Evolutionary conservation across 1,140 invertebrate genomes (phyloP), one percentile per base, ranked within the genome.

Genomic region (Eumaeus atala): DNA sequence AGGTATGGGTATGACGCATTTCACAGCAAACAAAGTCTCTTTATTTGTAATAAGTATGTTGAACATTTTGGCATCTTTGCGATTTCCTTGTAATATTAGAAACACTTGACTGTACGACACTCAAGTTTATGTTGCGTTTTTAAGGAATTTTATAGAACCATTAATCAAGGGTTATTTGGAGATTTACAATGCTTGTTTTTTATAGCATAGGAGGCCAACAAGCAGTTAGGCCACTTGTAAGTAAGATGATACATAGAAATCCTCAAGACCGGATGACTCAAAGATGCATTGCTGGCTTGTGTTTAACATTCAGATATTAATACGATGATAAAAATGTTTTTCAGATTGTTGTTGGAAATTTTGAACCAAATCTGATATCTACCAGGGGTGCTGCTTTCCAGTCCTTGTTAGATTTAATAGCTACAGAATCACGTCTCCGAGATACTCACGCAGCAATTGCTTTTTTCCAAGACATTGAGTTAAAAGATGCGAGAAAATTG

Each of bases 331-430:
- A 52, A 36, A 68, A 54, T 59, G 4, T 42, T 66, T 78, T 61
- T 17, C 72, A 89, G 87, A 87, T 91, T 56, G 67, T 95, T 9
- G 79, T 93, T 48, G 93, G 94, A 1, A 95, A 95, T 77, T 95
- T 95, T 76, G 91, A 91, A 38, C 88, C 91, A 18, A 91, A 90
- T 59, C 86, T 94, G 34, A 95, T 95, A 64, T 90, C 90, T 8
- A 85, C 87, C 44, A 88, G 94, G 71, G 93, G 92, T 74, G 74
- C 87, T 9, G 91, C 90, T n/a, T 95, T 95, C 88, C 92, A 94
- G 66, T 80, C 84, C 56, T 88, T 94, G 33, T 74, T 95, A 16
- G 87, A 89, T 21, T 87, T 92, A 64, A 77, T 94, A 35, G 87
- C 89, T 8, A 84, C 78, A 47, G 83, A 92, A 38, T 80, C 88